Evolutionary conservation across 2,888 invertebrate genomes (phyloP).

Genomic region (Drosophila austrosaltans): DNA sequence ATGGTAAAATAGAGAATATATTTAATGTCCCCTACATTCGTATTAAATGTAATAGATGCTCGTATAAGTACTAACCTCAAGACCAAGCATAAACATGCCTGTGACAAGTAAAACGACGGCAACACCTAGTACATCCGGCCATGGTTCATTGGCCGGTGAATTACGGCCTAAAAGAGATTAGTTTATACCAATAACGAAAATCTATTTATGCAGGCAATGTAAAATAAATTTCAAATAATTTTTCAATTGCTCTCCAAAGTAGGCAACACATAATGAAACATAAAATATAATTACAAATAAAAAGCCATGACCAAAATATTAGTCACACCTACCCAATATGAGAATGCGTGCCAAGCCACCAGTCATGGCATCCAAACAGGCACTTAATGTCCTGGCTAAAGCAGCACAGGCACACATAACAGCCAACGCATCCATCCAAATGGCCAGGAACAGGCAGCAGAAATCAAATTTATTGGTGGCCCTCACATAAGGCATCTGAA

Average conservation of each 20-base stretch:
- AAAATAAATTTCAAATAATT: slow-evolving; percentile 12
- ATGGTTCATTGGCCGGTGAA: slow-evolving; percentile 84
- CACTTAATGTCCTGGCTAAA: slow-evolving; percentile 85
- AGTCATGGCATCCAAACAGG: slow-evolving; percentile 86
- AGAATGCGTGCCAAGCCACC: slow-evolving; percentile 85
- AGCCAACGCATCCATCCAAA: slow-evolving; percentile 85
- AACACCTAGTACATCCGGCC: slow-evolving; percentile 86
- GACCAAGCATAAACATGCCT: slow-evolving; percentile 85
- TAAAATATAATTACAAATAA: slow-evolving; percentile 24
- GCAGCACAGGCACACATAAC: slow-evolving; percentile 85
- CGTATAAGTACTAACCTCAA: slow-evolving; percentile 83
- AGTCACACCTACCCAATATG: slow-evolving; percentile 83
- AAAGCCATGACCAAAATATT: slow-evolving; percentile 37
- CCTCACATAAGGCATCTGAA: slow-evolving; percentile 83
- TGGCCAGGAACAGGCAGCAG: slow-evolving; percentile 84
- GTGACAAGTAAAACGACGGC: slow-evolving; percentile 85
- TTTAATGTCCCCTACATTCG: neutral
- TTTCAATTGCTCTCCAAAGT: slow-evolving; percentile 36
- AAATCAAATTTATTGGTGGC: slow-evolving; percentile 84
- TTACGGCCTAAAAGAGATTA: slow-evolving; percentile 80
- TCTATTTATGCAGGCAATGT: slow-evolving; percentile 41
- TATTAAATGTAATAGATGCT: neutral
- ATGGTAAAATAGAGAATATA: neutral
- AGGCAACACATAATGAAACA: slow-evolving; percentile 53
- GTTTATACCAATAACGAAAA: neutral